Base-by-base conservation (phyloP, 2,888 invertebrate species). In the Cephus runcator region DNA sequence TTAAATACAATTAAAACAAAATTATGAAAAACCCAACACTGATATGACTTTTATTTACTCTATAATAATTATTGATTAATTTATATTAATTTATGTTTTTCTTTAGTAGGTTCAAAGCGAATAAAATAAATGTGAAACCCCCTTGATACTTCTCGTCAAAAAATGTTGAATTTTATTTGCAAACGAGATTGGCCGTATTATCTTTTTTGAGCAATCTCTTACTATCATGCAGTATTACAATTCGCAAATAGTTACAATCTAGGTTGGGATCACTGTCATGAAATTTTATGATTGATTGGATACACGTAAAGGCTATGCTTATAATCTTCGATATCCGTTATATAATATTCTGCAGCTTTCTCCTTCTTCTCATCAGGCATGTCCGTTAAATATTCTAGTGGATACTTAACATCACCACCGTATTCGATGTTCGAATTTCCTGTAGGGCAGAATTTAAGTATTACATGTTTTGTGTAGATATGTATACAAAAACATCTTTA, bases 1-100 rank as follows among this genome's bases (percentile, higher is more conserved):
- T 87, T 87, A 84, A 86, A 86, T 87, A 89, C 86, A 88, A 87
- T 88, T 86, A 86, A 83, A 81, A 82, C 56, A 56, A 56, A 83
- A 84, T 85, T 84, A 76, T 83, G 81, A 82, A 79, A 85, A 81
- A 81, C 78, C 74, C 56, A 56, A 56, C 23, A 23, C 56, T 56
- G 23, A 23, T 15, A 2, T 56, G 23, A 56, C 56, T 56, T 23
- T 56, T 2, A 56, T 56, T 56, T 56, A 9, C 56, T 2, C 23
- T 23, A 56, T 56, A 56, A 23, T 56, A 56, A 56, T 56, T 56
- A 23, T 56, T 56, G 9, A 15, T 23, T 56, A 9, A 23, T 2
- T 56, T 23, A 56, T 56, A 9, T 23, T 23, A 0, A 6, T 23
- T 56, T 6, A 23, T 40, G 4, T 15, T 40, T 40, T 40, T 15